Evolutionary conservation across 2,797 vertebrate genomes (phyloP), one percentile per base, ranked within the genome.

Genomic region (Poeciliopsis infans): DNA sequence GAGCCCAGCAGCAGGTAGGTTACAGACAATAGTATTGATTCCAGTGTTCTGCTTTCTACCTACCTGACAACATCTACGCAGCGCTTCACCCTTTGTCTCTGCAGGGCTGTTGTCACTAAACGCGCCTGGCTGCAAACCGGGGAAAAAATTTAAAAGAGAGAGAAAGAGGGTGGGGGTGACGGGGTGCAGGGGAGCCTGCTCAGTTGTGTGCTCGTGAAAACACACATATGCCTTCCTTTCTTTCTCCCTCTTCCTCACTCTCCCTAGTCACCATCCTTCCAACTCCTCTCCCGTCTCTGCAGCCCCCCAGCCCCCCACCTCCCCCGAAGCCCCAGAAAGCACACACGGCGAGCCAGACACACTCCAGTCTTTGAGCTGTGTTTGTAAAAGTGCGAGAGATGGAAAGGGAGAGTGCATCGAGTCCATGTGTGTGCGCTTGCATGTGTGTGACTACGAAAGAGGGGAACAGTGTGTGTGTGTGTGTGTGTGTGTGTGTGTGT

Each of bases 21-120:
- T 91, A 92, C 88, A 95, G 94, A 95, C 92, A 93, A 92, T 92
- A 92, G 89, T 94, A 93, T 93, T 92, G 93, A 95, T 95, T 92
- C 91, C 84, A 91, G 93, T 92, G 87, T 92, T 89, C 88, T 91
- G 76, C 87, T 88, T 91, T 86, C 88, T 89, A 89, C 89, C 91
- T 92, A 89, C 90, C 93, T 91, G 81, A 85, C 82, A 84, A 75
- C 89, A 85, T 83, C 86, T 79, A 76, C 72, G 78, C 86, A 55
- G 82, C 87, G 86, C 82, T 85, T 92, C 88, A 87, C 86, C 92
- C 90, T 93, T 93, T 93, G 93, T 94, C 91, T 92, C 91, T 28
- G 78, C 86, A 84, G 82, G 86, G 86, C 87, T 87, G 88, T 85
- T 57, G 43, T 80, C 85, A 79, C 81, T 78, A 77, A 75, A 83